Evolutionary conservation across 2,888 invertebrate genomes (phyloP), one percentile per base, ranked within the genome.

Genomic region (Desoria tigrina): DNA sequence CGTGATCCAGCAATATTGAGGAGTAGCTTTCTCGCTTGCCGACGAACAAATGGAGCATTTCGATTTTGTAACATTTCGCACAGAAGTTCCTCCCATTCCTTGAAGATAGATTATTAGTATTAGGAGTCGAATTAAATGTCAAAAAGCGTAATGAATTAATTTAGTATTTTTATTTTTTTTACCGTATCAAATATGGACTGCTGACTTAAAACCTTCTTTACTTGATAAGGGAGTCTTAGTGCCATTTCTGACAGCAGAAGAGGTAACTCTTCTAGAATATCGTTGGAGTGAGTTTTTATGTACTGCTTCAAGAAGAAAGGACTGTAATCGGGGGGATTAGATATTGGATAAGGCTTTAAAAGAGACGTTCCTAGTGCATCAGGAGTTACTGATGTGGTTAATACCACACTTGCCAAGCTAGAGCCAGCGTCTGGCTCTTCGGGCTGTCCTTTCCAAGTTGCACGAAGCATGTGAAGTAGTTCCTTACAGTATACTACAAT

Each of bases 1-100:
- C 96, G 94, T 62, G 91, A 94, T 24, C 95, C 96, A 79, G 96
- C 95, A 74, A 97, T 88, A 77, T 94, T 90, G 74, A 97, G 84
- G 21, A 98, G 81, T 21, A 98, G 83, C 81, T 97, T 97, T 61
- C 97, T 87, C 0, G 83, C 84, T 85, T 96, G 95, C 75, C 95
- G 86, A 66, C 86, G 85, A 1, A 91, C 87, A 77, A 87, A 87
- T 9, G 95, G 92, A n/a, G 94, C 92, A 79, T 92, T 91, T 74
- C 90, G 89, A 57, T 91, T 89, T 92, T 96, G 94, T 91, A 94
- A 92, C 78, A 94, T 94, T 79, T 94, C 94, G 81, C 94, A 94
- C 2, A 95, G 84, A 61, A 89, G 86, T 45, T 88, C 88, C 74
- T 88, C 88, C 92, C 92, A 92, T 24, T 75, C 74, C 73, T 71